A percentile compares a stretch with the other conserved stretches of the same genome.
These are phyloP conservation scores for Xyliphius kryptos DNA, from an alignment of 2,113 vertebrate genomes.

Conservation along the genomic window DNA sequence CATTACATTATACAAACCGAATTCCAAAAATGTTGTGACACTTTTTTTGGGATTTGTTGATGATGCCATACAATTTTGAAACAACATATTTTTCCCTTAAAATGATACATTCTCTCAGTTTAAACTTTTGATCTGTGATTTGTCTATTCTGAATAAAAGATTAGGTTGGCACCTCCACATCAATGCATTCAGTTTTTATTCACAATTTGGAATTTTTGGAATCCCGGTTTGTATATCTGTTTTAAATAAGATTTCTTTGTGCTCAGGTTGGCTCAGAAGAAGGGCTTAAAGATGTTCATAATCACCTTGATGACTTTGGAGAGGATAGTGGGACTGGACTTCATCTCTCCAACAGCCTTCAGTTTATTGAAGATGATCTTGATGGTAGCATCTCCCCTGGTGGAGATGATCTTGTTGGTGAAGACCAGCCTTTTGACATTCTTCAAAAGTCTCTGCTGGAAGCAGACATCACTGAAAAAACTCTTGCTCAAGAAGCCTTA, in stretches of 20 bases:
- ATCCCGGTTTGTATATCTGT: too few relatives aligned
- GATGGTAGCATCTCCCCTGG: constrained; percentile 74
- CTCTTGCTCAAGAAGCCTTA: constrained; percentile 92
- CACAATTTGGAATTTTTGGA: too few relatives aligned
- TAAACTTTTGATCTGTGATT: too few relatives aligned
- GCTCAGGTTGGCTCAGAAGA: constrained; percentile 59
- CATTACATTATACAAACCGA: too few relatives aligned
- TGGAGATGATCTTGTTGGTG: constrained; percentile 77
- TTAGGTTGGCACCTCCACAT: too few relatives aligned
- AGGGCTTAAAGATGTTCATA: constrained; percentile 79
- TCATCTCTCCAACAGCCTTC: constrained; percentile 88
- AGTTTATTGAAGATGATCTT: constrained; percentile 93
- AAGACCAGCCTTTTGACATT: constrained; percentile 98
- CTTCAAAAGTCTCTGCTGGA: constrained; percentile 96
- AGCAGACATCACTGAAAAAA: constrained; percentile 98
- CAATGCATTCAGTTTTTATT: too few relatives aligned
- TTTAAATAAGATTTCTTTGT: constrained; percentile 1
- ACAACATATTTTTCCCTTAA: too few relatives aligned
- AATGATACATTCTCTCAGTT: too few relatives aligned
- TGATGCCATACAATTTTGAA: too few relatives aligned
- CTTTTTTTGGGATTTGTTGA: too few relatives aligned
- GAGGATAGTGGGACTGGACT: constrained; percentile 78
- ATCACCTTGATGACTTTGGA: constrained; percentile 79
- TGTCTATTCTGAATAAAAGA: too few relatives aligned
- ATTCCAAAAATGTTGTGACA: too few relatives aligned